Conservation (phyloP, 2,888 invertebrate genomes). For the Luperina testacea region DNA sequence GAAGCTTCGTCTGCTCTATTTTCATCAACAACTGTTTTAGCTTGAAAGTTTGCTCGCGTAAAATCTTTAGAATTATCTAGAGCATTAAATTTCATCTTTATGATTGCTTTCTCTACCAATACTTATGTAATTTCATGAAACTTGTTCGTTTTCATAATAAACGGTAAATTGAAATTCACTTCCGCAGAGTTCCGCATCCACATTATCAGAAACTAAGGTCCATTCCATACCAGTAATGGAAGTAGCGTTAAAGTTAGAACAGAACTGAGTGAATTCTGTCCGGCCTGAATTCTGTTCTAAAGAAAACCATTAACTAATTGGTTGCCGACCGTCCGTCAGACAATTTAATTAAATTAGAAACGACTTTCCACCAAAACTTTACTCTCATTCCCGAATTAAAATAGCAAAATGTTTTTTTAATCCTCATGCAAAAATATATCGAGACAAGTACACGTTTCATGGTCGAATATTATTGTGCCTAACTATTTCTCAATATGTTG, state of each 20-base stretch:
- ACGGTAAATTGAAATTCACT: neutral
- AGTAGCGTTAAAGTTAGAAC: neutral
- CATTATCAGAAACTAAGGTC: neutral
- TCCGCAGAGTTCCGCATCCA: conserved; percentile 1
- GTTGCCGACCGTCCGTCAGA: conserved; percentile 38
- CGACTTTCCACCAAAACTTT: conserved; percentile 34
- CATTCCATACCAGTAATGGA: conserved; percentile 24
- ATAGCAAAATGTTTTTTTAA: conserved; percentile 22
- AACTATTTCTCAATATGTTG: neutral
- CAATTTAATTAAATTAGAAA: conserved; percentile 48
- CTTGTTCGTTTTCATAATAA: neutral
- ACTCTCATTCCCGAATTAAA: conserved; percentile 25
- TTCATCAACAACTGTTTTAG: neutral
- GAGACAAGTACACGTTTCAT: neutral
- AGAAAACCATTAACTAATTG: conserved; percentile 58
- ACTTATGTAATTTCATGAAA: neutral
- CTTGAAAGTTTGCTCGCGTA: neutral
- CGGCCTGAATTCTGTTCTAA: conserved; percentile 25
- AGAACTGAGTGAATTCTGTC: conserved; percentile 3
- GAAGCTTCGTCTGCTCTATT: neutral
- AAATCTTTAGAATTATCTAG: neutral
- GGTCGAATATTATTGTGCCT: neutral
- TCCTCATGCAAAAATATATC: neutral
- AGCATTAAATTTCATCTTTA: neutral
- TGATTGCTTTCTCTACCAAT: neutral